Base-by-base conservation (phyloP, 2,888 invertebrate genomes). In the Pachydiplax longipennis region DNA sequence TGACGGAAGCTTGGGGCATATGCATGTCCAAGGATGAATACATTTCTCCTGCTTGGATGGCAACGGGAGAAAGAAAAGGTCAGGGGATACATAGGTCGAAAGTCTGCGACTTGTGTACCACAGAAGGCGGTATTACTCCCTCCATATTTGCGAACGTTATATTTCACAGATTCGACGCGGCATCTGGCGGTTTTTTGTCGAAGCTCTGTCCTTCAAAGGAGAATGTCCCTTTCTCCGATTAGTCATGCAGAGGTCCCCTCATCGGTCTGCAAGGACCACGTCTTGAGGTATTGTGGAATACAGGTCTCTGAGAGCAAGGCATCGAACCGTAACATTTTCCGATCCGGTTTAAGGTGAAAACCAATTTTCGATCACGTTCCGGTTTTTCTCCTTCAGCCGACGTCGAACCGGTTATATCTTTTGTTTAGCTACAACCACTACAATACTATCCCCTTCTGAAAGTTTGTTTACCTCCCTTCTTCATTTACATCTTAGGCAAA, bases 181-280 rank as follows among this genome's bases (percentile, higher is more conserved):
- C 83, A n/a, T 83, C 83, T 58, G 35, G 65, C 44, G 10, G 15
- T 65, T 65, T 65, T 65, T 65, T 65, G 18, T n/a, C 22, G 5
- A 18, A 61, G 18, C 61, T n/a, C 65, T n/a, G 65, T 65, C 22
- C 22, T 22, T 22, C 65, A 25, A 65, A 65, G 65, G 25, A 4
- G 58, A 58, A 83, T 83, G 83, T 83, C 82, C 83, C 35, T 83
- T 83, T 83, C 83, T 83, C 58, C 83, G 83, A 83, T 83, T 83
- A 44, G 83, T 83, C 58, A 31, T 58, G 58, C 83, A 2, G n/a
- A 65, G 65, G n/a, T 65, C 2, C 65, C 22, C n/a, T 65, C 65
- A 25, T 65, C 22, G n/a, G 65, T 18, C 22, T 15, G 61, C 5
- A 2, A 22, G 61, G 61, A n/a, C 53, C 53, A 18, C 31, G 58